phyloP scores from a whole-genome alignment of 2,113 vertebrate genomes.

The Xyliphius kryptos region DNA sequence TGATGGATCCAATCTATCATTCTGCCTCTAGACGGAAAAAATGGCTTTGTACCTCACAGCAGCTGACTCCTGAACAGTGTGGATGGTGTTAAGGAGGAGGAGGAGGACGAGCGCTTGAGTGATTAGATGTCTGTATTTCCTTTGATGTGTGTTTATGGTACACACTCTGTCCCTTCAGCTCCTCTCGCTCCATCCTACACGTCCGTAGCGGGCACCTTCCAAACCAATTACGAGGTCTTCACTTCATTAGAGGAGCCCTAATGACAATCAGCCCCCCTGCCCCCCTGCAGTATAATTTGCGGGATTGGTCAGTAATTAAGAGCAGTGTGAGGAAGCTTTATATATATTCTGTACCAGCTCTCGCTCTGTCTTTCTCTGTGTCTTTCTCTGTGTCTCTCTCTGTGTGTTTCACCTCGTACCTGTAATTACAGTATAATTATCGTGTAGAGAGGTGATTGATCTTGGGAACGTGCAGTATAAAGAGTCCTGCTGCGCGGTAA shows the following conservation, averaged over 20 bases:
- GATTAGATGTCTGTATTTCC: slow-evolving; percentile 1
- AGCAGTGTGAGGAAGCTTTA: no score
- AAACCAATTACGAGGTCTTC: slow-evolving; percentile 28
- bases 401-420: slow-evolving; percentile 34
- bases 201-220: slow-evolving; percentile 23
- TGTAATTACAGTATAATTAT: slow-evolving; percentile 39
- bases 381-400: not conserved
- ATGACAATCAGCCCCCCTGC: slow-evolving; percentile 29
- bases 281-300: slow-evolving; percentile 24
- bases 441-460: slow-evolving; percentile 24
- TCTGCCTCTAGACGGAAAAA: no score
- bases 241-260: slow-evolving; percentile 38
- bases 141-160: slow-evolving; percentile 8
- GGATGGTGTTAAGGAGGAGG: no score
- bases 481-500: not conserved
- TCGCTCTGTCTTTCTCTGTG: no score
- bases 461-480: slow-evolving; percentile 12
- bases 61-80: no score
- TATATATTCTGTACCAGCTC: no score
- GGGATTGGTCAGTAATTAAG: slow-evolving; percentile 28
- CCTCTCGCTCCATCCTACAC: slow-evolving; percentile 2
- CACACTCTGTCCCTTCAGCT: slow-evolving; percentile 3
- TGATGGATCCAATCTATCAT: no score
- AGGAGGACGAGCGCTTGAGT: not conserved
- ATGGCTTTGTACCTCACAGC: no score